phyloP scores from a whole-genome alignment of 2,113 vertebrate species.

The Amblyopsis rosae region DNA sequence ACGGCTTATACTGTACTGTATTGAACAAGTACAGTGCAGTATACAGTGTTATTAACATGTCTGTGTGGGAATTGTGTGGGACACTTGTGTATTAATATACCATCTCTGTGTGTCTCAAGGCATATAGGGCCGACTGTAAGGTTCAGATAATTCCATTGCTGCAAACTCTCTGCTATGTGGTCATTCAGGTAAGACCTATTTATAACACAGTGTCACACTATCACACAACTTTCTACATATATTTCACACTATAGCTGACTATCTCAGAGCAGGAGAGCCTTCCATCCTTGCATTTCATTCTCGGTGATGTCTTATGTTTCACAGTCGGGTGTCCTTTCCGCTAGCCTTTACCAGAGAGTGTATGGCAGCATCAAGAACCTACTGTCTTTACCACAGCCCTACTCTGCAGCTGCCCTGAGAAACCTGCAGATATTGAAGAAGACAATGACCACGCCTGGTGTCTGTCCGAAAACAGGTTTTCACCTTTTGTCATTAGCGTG shows the following conservation, averaged over 20 bases:
- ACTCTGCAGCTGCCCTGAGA: constrained; percentile 78
- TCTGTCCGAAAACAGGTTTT: too few relatives aligned
- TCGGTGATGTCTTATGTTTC: neutral
- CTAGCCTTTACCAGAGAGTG: constrained; percentile 73
- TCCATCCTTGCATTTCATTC: too few relatives aligned
- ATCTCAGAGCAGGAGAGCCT: too few relatives aligned
- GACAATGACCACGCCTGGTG: constrained; percentile 80
- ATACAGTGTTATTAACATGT: too few relatives aligned
- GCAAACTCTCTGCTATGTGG: constrained; percentile 82
- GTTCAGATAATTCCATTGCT: constrained; percentile 83
- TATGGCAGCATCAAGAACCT: constrained; percentile 79
- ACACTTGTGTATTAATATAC: neutral
- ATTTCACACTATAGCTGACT: too few relatives aligned
- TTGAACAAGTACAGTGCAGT: too few relatives aligned
- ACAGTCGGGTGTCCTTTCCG: constrained; percentile 78
- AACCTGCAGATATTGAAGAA: constrained; percentile 77
- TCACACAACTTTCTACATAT: too few relatives aligned
- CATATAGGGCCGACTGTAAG: constrained; percentile 61
- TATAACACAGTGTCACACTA: neutral
- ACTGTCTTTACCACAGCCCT: constrained; percentile 82
- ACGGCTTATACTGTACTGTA: too few relatives aligned
- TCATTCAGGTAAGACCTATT: constrained; percentile 80
- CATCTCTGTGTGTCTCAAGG: constrained; percentile 59
- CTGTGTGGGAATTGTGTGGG: too few relatives aligned
- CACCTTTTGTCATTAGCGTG: too few relatives aligned